Evolutionary conservation across 2,113 vertebrate species (phyloP), one percentile per base, ranked within the genome.

Genomic region (Gobius niger): DNA sequence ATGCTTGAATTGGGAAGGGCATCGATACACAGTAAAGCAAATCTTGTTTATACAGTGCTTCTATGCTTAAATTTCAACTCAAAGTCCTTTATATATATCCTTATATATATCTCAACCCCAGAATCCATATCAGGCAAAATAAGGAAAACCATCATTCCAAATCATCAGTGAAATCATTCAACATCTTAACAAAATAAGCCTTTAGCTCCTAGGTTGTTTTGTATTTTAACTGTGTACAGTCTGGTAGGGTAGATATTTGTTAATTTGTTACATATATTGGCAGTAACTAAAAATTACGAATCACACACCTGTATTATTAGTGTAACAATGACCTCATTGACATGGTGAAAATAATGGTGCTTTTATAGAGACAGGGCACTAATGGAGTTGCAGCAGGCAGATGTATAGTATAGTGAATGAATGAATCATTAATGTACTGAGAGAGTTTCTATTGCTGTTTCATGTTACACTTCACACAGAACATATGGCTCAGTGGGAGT

Each of bases 381-480:
- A 24, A 54, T 54, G 52, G 52, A 54, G 52, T 54, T 54, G 52
- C 12, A 40, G 54, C 57, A 60, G 57, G 42, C 42, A 34, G 24
- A 34, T 34, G 24, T 34, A 34, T 34, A 34, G 57, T 60, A 60
- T 60, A 44, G 40, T 15, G 12, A 41, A 44, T 60, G 8, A n/a
- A 42, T 60, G 14, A 60, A 60, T 42, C 40, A 60, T 60, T 42
- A 41, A 60, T 60, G 57, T 42, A 44, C 34, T 60, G 40, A 44
- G 57, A 60, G 40, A 60, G 34, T 41, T 60, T 4, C 57, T 15
- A 42, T 41, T 60, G 57, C 34, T 44, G 57, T 40, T 8, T 60
- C 57, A 60, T 11, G 13, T 60, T 60, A 42, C 57, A 60, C 57
- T 42, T 41, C 34, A 60, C 57, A 60, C 0, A 42, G 14, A n/a